phyloP scores from a whole-genome alignment of 2,797 vertebrate species.

The Coracias cyanogaster region DNA sequence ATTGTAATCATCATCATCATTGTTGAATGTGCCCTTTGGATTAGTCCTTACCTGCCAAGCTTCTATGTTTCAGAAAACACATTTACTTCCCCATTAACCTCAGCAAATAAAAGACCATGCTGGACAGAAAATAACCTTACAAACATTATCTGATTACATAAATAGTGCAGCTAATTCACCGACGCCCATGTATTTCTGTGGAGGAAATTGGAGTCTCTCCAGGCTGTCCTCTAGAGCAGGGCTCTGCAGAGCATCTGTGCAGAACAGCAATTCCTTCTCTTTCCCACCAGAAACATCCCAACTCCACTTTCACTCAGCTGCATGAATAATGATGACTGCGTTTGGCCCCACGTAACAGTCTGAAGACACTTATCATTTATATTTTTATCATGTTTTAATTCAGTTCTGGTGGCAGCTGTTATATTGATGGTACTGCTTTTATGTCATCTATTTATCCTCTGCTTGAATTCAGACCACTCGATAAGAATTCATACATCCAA shows the following conservation, averaged over 20 bases:
- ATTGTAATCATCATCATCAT: not conserved
- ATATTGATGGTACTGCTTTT: not conserved
- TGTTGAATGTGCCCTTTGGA: not conserved
- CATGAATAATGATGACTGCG: not conserved
- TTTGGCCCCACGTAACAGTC: not conserved
- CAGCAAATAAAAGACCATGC: not conserved
- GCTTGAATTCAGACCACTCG: not conserved
- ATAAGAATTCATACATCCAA: not conserved
- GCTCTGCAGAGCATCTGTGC: not conserved
- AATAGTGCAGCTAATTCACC: not conserved
- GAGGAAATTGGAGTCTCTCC: not conserved
- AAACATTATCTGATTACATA: not conserved
- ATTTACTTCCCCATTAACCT: not conserved
- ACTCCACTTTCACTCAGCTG: not conserved
- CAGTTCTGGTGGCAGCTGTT: constrained; percentile 19
- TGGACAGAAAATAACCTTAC: not conserved
- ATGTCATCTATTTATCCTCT: not conserved
- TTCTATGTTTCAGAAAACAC: not conserved
- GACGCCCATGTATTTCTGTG: not conserved
- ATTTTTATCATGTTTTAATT: not conserved
- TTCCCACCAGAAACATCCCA: not conserved
- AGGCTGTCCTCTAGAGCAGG: not conserved
- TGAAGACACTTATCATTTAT: not conserved
- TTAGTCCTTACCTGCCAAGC: not conserved
- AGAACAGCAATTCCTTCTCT: not conserved